phyloP scores from a whole-genome alignment of 1,140 invertebrate genomes.

The Bombus polaris region DNA sequence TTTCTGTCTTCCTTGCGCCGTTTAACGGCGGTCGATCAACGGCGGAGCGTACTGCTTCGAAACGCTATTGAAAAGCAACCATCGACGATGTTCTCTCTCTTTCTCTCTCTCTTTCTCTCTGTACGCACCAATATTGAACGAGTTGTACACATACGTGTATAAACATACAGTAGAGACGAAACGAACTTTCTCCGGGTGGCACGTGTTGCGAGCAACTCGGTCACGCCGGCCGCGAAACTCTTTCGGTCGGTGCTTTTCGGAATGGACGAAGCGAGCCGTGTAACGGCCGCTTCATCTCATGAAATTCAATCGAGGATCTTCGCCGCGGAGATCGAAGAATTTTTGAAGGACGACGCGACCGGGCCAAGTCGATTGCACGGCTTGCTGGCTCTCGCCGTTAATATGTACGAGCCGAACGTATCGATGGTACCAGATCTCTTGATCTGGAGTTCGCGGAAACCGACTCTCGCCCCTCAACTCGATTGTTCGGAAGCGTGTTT shows the following conservation, averaged over 20 bases:
- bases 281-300: constrained; percentile 74
- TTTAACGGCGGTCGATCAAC: constrained; percentile 68
- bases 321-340: constrained; percentile 59
- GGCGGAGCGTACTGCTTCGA: constrained; percentile 67
- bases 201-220: constrained; percentile 67
- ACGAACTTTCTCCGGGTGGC: constrained; percentile 59
- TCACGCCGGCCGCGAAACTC: constrained; percentile 54
- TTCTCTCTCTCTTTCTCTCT: neutral
- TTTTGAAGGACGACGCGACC: constrained; percentile 58
- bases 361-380: constrained; percentile 59
- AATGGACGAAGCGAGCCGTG: constrained; percentile 73
- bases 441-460: neutral
- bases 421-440: constrained; percentile 9
- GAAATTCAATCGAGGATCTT: constrained; percentile 73
- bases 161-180: constrained; percentile 3
- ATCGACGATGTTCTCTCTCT: neutral
- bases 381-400: constrained; percentile 54
- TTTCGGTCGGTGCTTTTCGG: constrained; percentile 54
- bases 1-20: constrained; percentile 51
- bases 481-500: neutral
- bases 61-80: constrained; percentile 43
- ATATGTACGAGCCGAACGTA: constrained; percentile 45
- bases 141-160: neutral
- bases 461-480: neutral
- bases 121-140: neutral